Evolutionary conservation across 2,113 vertebrate species (phyloP).

Genomic region (Microtus oregoni): DNA sequence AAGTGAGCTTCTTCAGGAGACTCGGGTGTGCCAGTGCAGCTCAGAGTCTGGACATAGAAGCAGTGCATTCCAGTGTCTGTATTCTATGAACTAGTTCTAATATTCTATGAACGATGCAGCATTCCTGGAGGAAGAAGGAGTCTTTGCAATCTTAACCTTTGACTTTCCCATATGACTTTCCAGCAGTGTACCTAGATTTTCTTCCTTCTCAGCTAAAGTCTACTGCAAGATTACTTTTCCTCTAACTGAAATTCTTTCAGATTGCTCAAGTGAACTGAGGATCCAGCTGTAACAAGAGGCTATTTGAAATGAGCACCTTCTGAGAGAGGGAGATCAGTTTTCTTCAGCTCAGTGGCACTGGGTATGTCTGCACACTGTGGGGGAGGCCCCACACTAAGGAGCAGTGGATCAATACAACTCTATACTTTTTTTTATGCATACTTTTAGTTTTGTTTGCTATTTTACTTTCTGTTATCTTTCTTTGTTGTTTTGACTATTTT

Average conservation of each 20-base stretch:
- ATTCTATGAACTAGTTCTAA: conserved; percentile 49
- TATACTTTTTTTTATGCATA: background rate
- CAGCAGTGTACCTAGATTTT: conserved; percentile 52
- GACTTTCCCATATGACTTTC: conserved; percentile 40
- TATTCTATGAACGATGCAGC: conserved; percentile 72
- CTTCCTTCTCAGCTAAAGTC: conserved; percentile 60
- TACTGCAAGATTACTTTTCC: conserved; percentile 56
- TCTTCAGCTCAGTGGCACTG: background rate
- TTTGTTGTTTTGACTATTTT: background rate
- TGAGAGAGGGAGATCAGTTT: background rate
- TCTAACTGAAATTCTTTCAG: conserved; percentile 35
- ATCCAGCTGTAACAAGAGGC: background rate
- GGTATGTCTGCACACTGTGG: too few relatives aligned
- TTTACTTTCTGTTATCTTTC: background rate
- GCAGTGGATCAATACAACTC: background rate
- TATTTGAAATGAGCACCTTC: background rate
- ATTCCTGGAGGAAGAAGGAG: conserved; percentile 69
- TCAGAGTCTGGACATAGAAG: conserved; percentile 26
- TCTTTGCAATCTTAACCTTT: conserved; percentile 27
- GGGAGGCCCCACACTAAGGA: background rate
- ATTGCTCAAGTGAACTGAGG: conserved; percentile 50
- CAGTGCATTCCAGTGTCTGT: conserved; percentile 74
- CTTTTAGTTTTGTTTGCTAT: background rate
- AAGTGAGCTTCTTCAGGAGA: conserved; percentile 32
- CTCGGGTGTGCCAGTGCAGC: background rate